Evolutionary conservation across 1,140 invertebrate species (phyloP).

Genomic region (Drosophila pectinifera): DNA sequence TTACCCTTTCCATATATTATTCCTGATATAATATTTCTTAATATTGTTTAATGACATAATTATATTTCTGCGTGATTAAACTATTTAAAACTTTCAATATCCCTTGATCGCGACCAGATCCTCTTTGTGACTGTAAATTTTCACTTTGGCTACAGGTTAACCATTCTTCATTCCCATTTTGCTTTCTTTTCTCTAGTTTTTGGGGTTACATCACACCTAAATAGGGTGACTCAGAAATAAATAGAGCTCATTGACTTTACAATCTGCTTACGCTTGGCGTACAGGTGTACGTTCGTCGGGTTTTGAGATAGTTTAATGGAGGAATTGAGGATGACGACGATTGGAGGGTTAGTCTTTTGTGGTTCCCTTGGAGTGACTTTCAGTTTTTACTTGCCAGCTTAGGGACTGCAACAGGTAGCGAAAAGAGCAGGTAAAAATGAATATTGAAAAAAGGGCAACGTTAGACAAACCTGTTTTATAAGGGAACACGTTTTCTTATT

Average conservation of each 20-base stretch:
- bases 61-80: no score
- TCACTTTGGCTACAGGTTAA: neutral
- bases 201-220: conserved; percentile 29
- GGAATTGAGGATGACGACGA: neutral
- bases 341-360: conserved; percentile 38
- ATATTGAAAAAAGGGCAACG: conserved; percentile 9
- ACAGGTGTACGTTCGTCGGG: conserved; percentile 16
- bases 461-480: conserved; percentile 34
- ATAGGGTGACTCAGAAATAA: conserved; percentile 27
- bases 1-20: no score
- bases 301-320: conserved; percentile 16
- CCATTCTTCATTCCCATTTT: neutral
- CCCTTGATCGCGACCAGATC: neutral
- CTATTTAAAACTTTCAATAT: neutral
- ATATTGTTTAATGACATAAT: no score
- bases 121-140: neutral
- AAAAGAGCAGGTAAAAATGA: conserved; percentile 36
- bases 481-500: conserved; percentile 30
- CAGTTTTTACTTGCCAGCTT: conserved; percentile 47
- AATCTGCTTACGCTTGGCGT: conserved; percentile 58
- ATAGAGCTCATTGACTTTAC: conserved; percentile 68
- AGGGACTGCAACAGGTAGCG: conserved; percentile 46
- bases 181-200: conserved; percentile 11
- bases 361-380: conserved; percentile 68
- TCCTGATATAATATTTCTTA: no score